Evolutionary conservation across 2,888 invertebrate genomes (phyloP).

Genomic region (Eupithecia abbreviata): DNA sequence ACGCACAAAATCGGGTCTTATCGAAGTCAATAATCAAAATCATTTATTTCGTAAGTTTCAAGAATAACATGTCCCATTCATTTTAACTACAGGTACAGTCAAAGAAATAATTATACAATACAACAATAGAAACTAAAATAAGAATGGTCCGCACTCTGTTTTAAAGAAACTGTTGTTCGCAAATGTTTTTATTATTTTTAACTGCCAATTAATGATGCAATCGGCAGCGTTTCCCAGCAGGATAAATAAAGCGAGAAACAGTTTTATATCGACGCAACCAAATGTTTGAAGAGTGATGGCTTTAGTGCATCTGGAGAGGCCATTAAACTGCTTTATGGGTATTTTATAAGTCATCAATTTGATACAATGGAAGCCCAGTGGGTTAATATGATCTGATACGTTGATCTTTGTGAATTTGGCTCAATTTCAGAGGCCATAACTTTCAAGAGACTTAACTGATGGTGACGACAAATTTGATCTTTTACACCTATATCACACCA

Average conservation of each 20-base stretch:
- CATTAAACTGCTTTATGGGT: conserved; percentile 30
- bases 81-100: too few relatives aligned
- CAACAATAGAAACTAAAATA: too few relatives aligned
- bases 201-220: conserved; percentile 20
- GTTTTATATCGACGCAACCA: conserved; percentile 17
- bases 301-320: conserved; percentile 37
- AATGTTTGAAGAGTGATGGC: conserved; percentile 25
- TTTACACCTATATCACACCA: too few relatives aligned
- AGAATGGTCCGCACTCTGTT: too few relatives aligned
- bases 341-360: conserved; percentile 36
- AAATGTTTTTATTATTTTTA: background rate
- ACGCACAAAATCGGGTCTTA: background rate
- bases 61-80: too few relatives aligned
- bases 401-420: background rate
- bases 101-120: too few relatives aligned
- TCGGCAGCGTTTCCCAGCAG: conserved; percentile 11
- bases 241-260: background rate
- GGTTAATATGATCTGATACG: background rate
- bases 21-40: too few relatives aligned
- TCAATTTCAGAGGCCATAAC: background rate
- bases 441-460: background rate
- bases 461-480: background rate
- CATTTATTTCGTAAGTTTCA: too few relatives aligned
- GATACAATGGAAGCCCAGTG: conserved; percentile 30
- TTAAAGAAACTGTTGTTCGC: background rate